Conservation (phyloP, 2,888 invertebrate genomes). For the Druceiella hillmani region DNA sequence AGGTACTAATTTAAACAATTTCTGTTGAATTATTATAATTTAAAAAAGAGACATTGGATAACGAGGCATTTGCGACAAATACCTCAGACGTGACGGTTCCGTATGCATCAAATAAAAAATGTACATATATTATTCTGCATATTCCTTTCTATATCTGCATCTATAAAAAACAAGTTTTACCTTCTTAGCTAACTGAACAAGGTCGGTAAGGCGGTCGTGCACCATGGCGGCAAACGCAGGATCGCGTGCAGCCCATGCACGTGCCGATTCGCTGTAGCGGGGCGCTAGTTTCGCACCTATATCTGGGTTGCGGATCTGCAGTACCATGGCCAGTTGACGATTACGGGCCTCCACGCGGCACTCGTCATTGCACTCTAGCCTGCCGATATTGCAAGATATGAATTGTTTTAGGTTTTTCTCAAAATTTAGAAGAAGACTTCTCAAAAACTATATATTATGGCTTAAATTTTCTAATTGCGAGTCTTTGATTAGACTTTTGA, state of each 20-base stretch:
- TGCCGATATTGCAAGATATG: conserved; percentile 30
- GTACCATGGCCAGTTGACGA: conserved; percentile 79
- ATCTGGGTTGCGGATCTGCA: conserved; percentile 91
- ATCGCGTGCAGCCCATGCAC: conserved; percentile 76
- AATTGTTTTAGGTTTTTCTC: not conserved
- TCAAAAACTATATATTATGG: too few relatives aligned
- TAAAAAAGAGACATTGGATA: too few relatives aligned
- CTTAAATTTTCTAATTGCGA: too few relatives aligned
- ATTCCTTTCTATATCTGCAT: too few relatives aligned
- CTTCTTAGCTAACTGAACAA: conserved; percentile 84
- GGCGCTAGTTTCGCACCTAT: conserved; percentile 73
- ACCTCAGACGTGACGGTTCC: too few relatives aligned
- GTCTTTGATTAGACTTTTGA: too few relatives aligned
- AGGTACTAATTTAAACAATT: too few relatives aligned
- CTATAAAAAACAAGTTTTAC: too few relatives aligned
- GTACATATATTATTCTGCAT: too few relatives aligned
- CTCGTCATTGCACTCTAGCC: conserved; percentile 89
- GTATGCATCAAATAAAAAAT: too few relatives aligned
- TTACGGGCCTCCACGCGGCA: conserved; percentile 86
- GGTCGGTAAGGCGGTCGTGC: conserved; percentile 76
- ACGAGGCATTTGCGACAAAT: too few relatives aligned
- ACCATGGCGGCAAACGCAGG: conserved; percentile 73
- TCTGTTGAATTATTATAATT: too few relatives aligned
- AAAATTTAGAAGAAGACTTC: not conserved
- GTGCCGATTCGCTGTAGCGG: conserved; percentile 81